A percentile compares a stretch with the other conserved stretches of the same genome.
These are phyloP conservation scores for Oncopodura yosiiana DNA, from an alignment of 1,140 invertebrate species.

Conservation along the genomic window DNA sequence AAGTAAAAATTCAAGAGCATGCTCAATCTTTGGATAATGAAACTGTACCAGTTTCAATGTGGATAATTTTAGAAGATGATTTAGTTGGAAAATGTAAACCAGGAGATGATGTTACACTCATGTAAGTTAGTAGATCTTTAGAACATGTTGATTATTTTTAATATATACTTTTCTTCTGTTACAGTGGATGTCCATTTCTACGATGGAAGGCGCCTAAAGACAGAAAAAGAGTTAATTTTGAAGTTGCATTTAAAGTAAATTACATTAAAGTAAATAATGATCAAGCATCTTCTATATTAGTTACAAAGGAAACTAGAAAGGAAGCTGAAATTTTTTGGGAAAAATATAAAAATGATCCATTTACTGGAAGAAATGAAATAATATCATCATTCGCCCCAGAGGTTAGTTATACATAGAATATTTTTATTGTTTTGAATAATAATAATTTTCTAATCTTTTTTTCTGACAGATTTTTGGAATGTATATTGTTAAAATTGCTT, in stretches of 20 bases:
- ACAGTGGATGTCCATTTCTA: slow-evolving; percentile 63
- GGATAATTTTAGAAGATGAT: slow-evolving; percentile 73
- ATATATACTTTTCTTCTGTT: slow-evolving; percentile 30
- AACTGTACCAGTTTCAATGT: slow-evolving; percentile 63
- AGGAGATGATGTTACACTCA: slow-evolving; percentile 74
- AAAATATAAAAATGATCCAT: slow-evolving; percentile 49
- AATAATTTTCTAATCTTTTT: slow-evolving; percentile 17
- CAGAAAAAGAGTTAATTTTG: slow-evolving; percentile 56
- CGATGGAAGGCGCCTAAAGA: slow-evolving; percentile 55
- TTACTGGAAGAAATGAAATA: slow-evolving; percentile 67
- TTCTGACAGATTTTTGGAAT: slow-evolving; percentile 67
- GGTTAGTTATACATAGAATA: slow-evolving; percentile 41
- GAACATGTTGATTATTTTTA: slow-evolving; percentile 7
- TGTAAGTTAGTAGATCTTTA: slow-evolving; percentile 45
- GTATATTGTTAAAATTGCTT: slow-evolving; percentile 74
- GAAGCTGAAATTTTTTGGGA: slow-evolving; percentile 69
- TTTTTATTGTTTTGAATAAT: slow-evolving; percentile 16
- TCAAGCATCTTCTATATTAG: slow-evolving; percentile 47
- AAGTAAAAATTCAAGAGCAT: slow-evolving; percentile 78
- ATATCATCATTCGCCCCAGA: slow-evolving; percentile 73
- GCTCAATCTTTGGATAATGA: slow-evolving; percentile 59
- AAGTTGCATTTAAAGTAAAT: slow-evolving; percentile 62
- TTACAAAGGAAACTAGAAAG: slow-evolving; percentile 59
- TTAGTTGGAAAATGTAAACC: slow-evolving; percentile 77
- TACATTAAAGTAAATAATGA: slow-evolving; percentile 63